Base-by-base conservation (phyloP, 37 sponge, comb jelly and placozoan genomes). In the Cliona cf. orientalis region DNA sequence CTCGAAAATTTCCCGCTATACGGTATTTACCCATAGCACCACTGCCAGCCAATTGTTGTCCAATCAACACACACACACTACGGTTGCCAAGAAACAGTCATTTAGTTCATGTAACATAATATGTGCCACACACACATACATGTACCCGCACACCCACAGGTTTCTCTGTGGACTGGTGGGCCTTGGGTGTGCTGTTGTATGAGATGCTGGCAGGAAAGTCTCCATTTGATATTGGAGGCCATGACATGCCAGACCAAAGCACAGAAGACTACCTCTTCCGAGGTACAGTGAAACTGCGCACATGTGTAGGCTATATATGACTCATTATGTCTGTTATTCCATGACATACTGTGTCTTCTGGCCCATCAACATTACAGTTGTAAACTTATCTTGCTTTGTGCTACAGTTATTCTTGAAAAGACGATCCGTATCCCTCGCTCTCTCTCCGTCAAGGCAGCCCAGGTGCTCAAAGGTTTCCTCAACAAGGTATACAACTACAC, bases 131-230 rank as follows among this genome's bases (percentile, higher is more conserved):
- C n/a, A n/a, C n/a, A n/a, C n/a, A n/a, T n/a, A n/a, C n/a, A n/a
- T n/a, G n/a, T n/a, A n/a, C n/a, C n/a, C n/a, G n/a, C n/a, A n/a
- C n/a, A n/a, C n/a, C n/a, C n/a, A n/a, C n/a, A 93, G 94, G 90
- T 29, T 97, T 86, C 74, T 86, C 91, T 46, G 98, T 97, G 60
- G 98, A 97, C 79, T 97, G 98, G 98, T 97, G 98, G 98, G 98
- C 98, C 1, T 75, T 97, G 28, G 98, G 98, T 22, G 98, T 97
- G 61, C 79, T 97, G n/a, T 71, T 95, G 44, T 97, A 87, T 76
- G 98, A 97, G 91, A 97, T 97, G 98, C 61, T 97, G 75, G 96
- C 91, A 21, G 98, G 98, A 21, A 83, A 94, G 56, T 91, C 93
- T 5, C 98, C 98, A 2, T 97, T 97, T 82, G 96, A 97, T 61